Evolutionary conservation across 2,113 vertebrate species (phyloP).

Genomic region (Microcebus tavaratra): DNA sequence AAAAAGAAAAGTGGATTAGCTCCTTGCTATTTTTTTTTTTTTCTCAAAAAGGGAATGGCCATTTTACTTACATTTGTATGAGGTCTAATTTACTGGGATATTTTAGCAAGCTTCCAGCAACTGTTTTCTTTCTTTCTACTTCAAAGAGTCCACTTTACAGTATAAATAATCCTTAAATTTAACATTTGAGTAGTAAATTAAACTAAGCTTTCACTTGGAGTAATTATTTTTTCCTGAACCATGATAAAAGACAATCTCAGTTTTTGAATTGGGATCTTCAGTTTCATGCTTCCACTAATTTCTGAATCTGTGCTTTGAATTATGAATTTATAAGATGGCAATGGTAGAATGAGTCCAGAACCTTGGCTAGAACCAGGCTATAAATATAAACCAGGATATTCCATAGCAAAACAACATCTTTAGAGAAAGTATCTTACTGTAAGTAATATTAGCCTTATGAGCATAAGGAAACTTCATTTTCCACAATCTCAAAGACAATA

Average conservation of each 20-base stretch:
- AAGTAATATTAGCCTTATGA: background rate
- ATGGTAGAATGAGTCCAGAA: slow-evolving; percentile 11
- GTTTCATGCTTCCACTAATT: background rate
- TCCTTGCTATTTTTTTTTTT: background rate
- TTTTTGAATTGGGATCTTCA: background rate
- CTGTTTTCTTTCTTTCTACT: background rate
- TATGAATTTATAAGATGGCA: background rate
- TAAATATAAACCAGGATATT: background rate
- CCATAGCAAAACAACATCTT: background rate
- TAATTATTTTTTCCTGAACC: background rate
- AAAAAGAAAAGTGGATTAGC: background rate
- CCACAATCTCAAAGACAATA: background rate
- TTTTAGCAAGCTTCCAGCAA: background rate
- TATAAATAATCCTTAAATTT: background rate
- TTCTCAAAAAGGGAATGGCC: background rate
- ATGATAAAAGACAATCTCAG: background rate
- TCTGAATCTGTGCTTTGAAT: slow-evolving; percentile 15
- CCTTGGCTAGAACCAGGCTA: background rate
- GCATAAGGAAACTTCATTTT: background rate
- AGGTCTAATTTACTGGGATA: background rate
- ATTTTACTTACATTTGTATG: background rate
- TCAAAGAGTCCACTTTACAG: background rate
- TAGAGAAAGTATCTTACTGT: slow-evolving; percentile 29
- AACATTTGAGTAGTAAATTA: slow-evolving; percentile 6
- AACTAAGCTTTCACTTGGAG: background rate